phyloP scores from a whole-genome alignment of 2,888 invertebrate species.

The Pedicia rivosa region DNA sequence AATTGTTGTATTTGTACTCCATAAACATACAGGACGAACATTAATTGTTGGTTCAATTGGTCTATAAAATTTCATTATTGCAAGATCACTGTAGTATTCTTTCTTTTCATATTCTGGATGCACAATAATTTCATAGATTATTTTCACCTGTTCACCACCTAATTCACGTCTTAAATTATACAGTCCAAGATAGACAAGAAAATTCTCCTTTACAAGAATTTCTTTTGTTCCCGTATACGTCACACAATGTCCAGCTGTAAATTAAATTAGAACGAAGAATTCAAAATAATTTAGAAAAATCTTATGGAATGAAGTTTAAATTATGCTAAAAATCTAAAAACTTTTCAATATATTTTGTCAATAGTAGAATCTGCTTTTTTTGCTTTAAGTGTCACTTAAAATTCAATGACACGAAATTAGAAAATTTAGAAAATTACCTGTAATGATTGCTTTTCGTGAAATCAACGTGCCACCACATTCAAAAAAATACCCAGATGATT shows the following conservation, averaged over 20 bases:
- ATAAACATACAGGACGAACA: slow-evolving; percentile 28
- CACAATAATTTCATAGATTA: not conserved
- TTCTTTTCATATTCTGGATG: not conserved
- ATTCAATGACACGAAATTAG: no score
- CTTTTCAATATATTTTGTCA: no score
- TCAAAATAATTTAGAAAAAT: no score
- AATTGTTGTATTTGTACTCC: slow-evolving; percentile 17
- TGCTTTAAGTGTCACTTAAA: no score
- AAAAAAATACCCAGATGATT: no score
- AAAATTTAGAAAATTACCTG: no score
- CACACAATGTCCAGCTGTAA: slow-evolving; percentile 26
- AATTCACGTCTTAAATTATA: slow-evolving; percentile 17
- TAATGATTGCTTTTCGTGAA: no score
- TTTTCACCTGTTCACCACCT: not conserved
- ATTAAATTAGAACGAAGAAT: no score
- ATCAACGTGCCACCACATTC: slow-evolving; percentile 29
- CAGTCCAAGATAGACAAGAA: slow-evolving; percentile 26
- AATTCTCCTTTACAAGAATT: slow-evolving; percentile 17
- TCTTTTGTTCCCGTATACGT: slow-evolving; percentile 15
- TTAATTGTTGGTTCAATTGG: slow-evolving; percentile 20
- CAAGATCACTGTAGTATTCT: slow-evolving; percentile 19
- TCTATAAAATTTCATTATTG: slow-evolving; percentile 24
- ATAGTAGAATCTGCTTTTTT: no score
- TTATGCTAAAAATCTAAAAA: no score
- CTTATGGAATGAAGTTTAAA: no score